Evolutionary conservation across 2,888 invertebrate species (phyloP), one percentile per base, ranked within the genome.

Genomic region (Drosophila glabriapex): DNA sequence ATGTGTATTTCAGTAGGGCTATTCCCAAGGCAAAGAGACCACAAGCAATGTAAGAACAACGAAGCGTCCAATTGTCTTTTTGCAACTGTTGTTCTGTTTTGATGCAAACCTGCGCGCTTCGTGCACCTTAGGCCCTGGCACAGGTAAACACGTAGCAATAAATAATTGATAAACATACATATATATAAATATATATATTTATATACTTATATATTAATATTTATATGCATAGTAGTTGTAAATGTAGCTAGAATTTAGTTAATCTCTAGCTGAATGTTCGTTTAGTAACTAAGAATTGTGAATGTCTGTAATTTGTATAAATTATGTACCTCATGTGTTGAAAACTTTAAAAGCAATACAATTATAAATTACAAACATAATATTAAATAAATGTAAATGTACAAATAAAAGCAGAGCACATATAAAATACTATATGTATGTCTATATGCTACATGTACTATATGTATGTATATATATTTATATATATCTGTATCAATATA

Each of bases 1-100:
- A 41, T 41, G 4, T 25, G 46, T 0, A 25, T 2, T 46, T 25
- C 16, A 25, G 25, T 6, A 60, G 22, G 19, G 56, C 19, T 12
- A 10, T 25, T 43, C 31, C 19, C 46, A 52, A 49, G 49, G 64
- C 85, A 85, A 92, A 92, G 93, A 84, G 91, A 92, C 88, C 92
- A 93, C 92, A 91, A 93, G 93, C 93, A 93, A 92, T 87, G 91
- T 87, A 92, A 92, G 92, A 93, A 93, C 93, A 93, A 91, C 93
- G 92, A 92, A 93, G 93, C 93, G 93, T 93, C 93, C 93, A 93
- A 93, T 93, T 93, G 93, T 93, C 93, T 93, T 93, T 92, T 92
- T 93, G 93, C 93, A 93, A 93, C 93, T 93, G 93, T 93, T 93
- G 93, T 93, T 93, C 92, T 91, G 93, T 92, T 91, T 92, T 92